These are phyloP conservation scores for Euphydryas editha DNA, from an alignment of 2,888 invertebrate species.

Conservation along the genomic window DNA sequence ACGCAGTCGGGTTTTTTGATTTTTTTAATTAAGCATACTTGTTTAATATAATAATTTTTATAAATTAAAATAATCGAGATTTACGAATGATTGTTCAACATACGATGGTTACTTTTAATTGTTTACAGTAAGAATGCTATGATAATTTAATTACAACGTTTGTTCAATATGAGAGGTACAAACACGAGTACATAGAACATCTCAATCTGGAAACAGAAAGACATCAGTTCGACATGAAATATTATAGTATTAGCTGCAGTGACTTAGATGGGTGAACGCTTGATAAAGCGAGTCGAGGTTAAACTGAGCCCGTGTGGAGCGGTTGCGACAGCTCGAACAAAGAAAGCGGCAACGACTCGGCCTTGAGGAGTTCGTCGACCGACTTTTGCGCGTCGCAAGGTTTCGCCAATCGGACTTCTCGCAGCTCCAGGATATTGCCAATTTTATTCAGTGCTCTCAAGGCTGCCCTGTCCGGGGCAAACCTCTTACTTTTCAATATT, in stretches of 20 bases:
- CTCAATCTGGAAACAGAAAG: constrained; percentile 29
- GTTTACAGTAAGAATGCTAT: neutral
- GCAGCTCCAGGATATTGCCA: constrained; percentile 82
- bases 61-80: too few relatives aligned
- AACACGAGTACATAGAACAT: constrained; percentile 24
- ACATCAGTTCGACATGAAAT: constrained; percentile 36
- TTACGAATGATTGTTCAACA: too few relatives aligned
- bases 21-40: too few relatives aligned
- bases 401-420: constrained; percentile 83
- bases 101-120: too few relatives aligned
- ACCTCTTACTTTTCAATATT: constrained; percentile 76
- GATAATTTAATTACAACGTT: neutral
- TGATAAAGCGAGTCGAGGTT: constrained; percentile 77
- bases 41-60: too few relatives aligned
- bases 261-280: constrained; percentile 69
- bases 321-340: constrained; percentile 79
- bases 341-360: constrained; percentile 77
- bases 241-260: constrained; percentile 46
- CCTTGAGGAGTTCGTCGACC: constrained; percentile 82
- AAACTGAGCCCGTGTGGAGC: constrained; percentile 53
- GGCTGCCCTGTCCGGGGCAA: constrained; percentile 67
- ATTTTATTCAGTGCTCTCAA: constrained; percentile 76
- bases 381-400: constrained; percentile 83
- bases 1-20: too few relatives aligned
- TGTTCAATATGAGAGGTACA: constrained; percentile 11